phyloP scores from a whole-genome alignment of 2,113 vertebrate species.

The Lutjanus erythropterus region DNA sequence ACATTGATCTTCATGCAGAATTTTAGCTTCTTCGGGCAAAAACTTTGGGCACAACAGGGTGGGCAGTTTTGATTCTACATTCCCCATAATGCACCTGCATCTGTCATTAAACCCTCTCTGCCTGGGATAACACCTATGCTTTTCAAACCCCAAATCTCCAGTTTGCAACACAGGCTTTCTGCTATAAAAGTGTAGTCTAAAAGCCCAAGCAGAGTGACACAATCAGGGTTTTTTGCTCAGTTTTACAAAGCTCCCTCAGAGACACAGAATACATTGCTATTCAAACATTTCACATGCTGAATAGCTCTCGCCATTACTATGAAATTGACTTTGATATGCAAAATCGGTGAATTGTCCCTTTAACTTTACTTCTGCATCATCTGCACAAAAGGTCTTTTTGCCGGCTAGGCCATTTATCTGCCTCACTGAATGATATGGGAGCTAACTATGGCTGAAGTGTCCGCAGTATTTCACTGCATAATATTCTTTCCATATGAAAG shows the following conservation, averaged over 20 bases:
- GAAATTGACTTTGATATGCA: background rate
- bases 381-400: background rate
- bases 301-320: background rate
- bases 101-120: too few relatives aligned
- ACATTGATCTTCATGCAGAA: too few relatives aligned
- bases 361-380: background rate
- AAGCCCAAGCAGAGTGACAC: too few relatives aligned
- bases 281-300: background rate
- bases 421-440: background rate
- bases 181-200: too few relatives aligned
- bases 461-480: conserved; percentile 8
- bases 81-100: background rate
- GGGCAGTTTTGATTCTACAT: too few relatives aligned
- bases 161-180: too few relatives aligned
- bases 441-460: conserved; percentile 22
- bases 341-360: background rate
- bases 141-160: background rate
- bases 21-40: too few relatives aligned
- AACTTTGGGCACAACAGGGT: too few relatives aligned
- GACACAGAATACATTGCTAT: background rate
- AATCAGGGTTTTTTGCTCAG: background rate
- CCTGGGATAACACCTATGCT: background rate
- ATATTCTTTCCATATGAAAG: conserved; percentile 29
- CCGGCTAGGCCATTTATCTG: background rate
- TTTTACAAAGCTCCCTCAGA: background rate